Evolutionary conservation across 2,888 invertebrate species (phyloP).

Genomic region (Eupithecia subfuscata): DNA sequence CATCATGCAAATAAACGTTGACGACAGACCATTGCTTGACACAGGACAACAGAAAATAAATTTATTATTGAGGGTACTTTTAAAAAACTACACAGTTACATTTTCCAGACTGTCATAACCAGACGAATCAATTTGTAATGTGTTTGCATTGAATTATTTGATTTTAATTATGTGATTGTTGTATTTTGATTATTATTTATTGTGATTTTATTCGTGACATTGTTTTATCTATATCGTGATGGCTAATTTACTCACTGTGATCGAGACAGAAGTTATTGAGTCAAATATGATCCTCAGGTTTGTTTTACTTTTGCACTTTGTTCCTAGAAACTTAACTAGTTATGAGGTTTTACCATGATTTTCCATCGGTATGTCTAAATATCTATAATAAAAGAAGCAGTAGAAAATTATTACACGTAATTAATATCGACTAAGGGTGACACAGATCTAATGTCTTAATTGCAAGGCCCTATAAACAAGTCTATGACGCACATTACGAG

Average conservation of each 20-base stretch:
- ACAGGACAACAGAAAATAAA: background rate
- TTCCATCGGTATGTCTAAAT: too few species aligned
- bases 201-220: conserved; percentile 31
- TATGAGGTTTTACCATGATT: too few species aligned
- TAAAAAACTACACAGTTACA: conserved; percentile 28
- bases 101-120: background rate
- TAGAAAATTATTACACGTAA: background rate
- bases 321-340: background rate
- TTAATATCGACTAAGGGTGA: background rate
- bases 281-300: conserved; percentile 64
- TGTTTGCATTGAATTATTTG: background rate
- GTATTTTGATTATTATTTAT: conserved; percentile 32
- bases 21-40: conserved; percentile 12
- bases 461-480: too few species aligned
- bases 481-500: too few species aligned
- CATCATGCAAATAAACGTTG: background rate
- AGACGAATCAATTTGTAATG: background rate
- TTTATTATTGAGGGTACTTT: conserved; percentile 33
- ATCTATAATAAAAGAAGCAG: too few species aligned
- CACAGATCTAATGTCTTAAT: background rate
- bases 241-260: conserved; percentile 52
- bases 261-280: conserved; percentile 63
- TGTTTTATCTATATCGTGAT: conserved; percentile 42
- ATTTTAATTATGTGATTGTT: conserved; percentile 35
- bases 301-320: conserved; percentile 13